These are phyloP conservation scores for Drosophila ficusphila DNA, from an alignment of 1,140 invertebrate genomes.

Conservation along the genomic window DNA sequence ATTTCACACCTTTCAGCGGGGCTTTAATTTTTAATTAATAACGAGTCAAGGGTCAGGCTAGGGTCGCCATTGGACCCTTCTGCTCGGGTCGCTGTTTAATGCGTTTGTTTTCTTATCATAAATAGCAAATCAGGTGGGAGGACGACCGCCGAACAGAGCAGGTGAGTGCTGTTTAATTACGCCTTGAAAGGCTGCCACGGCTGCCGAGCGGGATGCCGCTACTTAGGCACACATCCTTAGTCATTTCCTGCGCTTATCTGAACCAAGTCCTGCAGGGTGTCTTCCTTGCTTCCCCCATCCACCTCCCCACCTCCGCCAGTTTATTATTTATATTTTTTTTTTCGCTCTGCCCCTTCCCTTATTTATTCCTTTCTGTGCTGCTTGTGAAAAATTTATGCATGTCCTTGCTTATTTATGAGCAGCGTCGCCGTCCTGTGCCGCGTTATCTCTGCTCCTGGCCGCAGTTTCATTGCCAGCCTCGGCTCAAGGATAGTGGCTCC, in stretches of 20 bases:
- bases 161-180: conserved; percentile 76
- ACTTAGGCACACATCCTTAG: conserved; percentile 79
- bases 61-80: conserved; percentile 53
- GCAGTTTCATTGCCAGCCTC: conserved; percentile 78
- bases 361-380: conserved; percentile 57
- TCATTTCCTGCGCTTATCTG: conserved; percentile 81
- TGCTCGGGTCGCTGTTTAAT: conserved; percentile 46
- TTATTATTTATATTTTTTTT: conserved; percentile 75
- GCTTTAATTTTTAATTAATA: conserved; percentile 83
- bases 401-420: conserved; percentile 83
- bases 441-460: conserved; percentile 72
- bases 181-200: conserved; percentile 65
- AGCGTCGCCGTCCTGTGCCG: conserved; percentile 59
- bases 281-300: neutral
- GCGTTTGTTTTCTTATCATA: conserved; percentile 83
- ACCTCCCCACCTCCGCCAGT: conserved; percentile 26
- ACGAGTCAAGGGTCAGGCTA: conserved; percentile 67
- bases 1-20: conserved; percentile 80
- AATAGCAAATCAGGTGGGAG: conserved; percentile 73
- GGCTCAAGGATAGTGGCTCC: conserved; percentile 56
- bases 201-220: conserved; percentile 62
- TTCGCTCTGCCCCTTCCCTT: conserved; percentile 13
- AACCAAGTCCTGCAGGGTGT: conserved; percentile 34
- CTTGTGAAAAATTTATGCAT: conserved; percentile 82
- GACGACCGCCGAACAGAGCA: conserved; percentile 67